phyloP scores from a whole-genome alignment of 2,888 invertebrate species.

The Diadegma fenestrale region DNA sequence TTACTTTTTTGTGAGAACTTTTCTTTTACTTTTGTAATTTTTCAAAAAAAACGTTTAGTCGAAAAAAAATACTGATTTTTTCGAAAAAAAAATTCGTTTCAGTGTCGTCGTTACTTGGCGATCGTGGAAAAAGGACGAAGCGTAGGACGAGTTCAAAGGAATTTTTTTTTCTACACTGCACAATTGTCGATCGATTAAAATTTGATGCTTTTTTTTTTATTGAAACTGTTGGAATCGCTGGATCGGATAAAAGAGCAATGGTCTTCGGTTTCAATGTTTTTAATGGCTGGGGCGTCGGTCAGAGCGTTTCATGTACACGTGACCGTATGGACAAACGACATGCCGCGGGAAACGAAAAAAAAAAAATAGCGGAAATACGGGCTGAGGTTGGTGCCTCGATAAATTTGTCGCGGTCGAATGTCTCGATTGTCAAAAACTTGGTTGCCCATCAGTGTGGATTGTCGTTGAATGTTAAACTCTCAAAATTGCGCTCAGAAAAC shows the following conservation, averaged over 20 bases:
- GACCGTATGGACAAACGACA: neutral
- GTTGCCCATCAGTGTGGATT: neutral
- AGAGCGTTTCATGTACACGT: slow-evolving; percentile 16
- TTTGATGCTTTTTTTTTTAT: neutral
- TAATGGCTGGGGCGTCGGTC: neutral
- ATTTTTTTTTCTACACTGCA: no score
- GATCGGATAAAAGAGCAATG: neutral
- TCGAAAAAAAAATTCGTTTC: no score
- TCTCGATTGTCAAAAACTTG: neutral
- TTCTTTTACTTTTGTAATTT: no score
- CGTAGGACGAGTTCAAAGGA: no score
- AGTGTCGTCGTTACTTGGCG: no score
- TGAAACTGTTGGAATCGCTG: neutral
- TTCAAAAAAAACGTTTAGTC: no score
- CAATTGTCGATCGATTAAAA: no score
- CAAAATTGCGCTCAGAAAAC: neutral
- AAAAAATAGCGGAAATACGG: neutral
- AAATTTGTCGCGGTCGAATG: neutral
- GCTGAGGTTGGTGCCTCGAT: neutral
- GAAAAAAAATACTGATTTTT: no score
- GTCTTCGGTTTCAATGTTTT: slow-evolving; percentile 3
- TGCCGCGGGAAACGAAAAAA: neutral
- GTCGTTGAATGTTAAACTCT: neutral
- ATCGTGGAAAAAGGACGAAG: no score
- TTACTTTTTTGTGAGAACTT: no score